phyloP scores from a whole-genome alignment of 2,888 invertebrate genomes.

The Eustalomyia histrio region DNA sequence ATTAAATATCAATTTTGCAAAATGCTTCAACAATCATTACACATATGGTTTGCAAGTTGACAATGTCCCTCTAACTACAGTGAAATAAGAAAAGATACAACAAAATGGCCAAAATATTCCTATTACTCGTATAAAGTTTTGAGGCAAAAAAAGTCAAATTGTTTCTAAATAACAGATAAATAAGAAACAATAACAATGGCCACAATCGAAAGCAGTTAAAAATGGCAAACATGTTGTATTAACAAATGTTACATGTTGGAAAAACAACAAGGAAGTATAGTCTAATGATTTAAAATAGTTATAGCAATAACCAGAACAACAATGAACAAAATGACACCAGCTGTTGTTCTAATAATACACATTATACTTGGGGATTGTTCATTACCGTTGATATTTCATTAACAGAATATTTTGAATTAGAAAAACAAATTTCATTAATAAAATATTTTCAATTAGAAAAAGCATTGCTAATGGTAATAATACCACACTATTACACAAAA shows the following conservation, averaged over 20 bases:
- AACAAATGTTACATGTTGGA: constrained; percentile 54
- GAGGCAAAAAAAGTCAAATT: constrained; percentile 22
- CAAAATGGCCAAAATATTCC: neutral
- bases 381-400: too few species aligned
- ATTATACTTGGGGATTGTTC: too few species aligned
- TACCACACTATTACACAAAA: too few species aligned
- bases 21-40: constrained; percentile 58
- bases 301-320: constrained; percentile 6
- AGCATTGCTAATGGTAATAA: too few species aligned
- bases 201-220: constrained; percentile 29
- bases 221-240: constrained; percentile 32
- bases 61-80: constrained; percentile 40
- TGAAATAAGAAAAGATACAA: neutral
- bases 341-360: constrained; percentile 49
- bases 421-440: too few species aligned
- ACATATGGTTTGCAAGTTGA: constrained; percentile 58
- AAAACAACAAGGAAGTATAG: constrained; percentile 46
- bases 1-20: constrained; percentile 63
- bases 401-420: too few species aligned
- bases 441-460: too few species aligned
- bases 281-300: constrained; percentile 52
- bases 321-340: constrained; percentile 54
- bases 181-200: constrained; percentile 22
- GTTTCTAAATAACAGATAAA: constrained; percentile 8
- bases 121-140: constrained; percentile 36